Evolutionary conservation across 1,140 invertebrate genomes (phyloP).

Genomic region (Pteromalus puparum): DNA sequence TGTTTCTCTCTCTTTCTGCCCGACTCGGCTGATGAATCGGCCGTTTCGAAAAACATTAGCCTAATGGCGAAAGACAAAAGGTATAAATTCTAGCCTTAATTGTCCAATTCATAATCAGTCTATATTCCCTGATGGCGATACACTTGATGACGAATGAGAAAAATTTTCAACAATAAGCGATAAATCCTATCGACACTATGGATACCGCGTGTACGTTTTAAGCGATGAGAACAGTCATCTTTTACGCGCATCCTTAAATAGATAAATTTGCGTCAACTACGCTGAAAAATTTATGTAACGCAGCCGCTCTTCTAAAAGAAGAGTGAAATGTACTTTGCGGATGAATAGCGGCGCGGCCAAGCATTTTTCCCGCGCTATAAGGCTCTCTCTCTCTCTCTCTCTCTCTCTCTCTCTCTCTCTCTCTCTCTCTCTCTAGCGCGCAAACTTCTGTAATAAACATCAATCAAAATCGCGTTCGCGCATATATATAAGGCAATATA

Average conservation of each 20-base stretch:
- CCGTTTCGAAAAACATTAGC: constrained; percentile 7
- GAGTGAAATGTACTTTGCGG: neutral
- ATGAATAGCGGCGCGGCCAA: neutral
- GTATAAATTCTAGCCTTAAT: constrained; percentile 12
- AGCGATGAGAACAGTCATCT: neutral
- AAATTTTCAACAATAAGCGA: constrained; percentile 4
- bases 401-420: neutral
- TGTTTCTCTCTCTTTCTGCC: too few relatives aligned
- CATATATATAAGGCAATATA: neutral
- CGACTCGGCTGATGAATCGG: neutral
- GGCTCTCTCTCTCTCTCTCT: neutral
- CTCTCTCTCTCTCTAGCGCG: neutral
- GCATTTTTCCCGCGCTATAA: neutral
- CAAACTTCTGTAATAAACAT: constrained; percentile 20
- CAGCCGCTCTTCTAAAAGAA: neutral
- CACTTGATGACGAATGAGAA: neutral
- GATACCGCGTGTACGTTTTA: neutral
- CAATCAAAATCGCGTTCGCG: constrained; percentile 18
- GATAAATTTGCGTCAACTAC: neutral
- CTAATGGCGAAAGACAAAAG: constrained; percentile 21
- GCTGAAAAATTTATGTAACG: neutral
- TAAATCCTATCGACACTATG: neutral
- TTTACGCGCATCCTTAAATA: neutral
- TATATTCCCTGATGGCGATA: neutral
- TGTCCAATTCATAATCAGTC: neutral